Percentiles rank a stretch among this genome's conserved stretches.
Evolutionary conservation across 1,140 invertebrate genomes (phyloP).

Genomic region (fruit fly (Drosophila melanogaster)): DNA sequence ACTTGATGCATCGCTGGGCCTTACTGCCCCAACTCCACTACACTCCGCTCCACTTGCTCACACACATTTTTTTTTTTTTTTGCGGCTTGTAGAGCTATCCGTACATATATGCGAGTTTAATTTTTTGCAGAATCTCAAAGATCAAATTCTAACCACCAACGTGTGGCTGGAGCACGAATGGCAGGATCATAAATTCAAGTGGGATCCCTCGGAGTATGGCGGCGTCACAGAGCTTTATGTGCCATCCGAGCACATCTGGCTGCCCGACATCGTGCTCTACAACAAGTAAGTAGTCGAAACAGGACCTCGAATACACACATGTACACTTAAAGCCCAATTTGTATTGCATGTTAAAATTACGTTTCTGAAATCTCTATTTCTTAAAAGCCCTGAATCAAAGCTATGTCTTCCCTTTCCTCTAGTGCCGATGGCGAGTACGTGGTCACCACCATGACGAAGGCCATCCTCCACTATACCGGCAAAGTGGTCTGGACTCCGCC

Average conservation of each 20-base stretch:
- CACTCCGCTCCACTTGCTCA: neutral
- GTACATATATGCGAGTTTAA: constrained; percentile 27
- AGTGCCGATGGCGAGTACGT: constrained; percentile 99
- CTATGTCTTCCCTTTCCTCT: neutral
- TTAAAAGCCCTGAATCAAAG: no score
- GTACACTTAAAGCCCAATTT: neutral
- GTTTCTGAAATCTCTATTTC: no score
- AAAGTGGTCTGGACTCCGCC: constrained; percentile 96
- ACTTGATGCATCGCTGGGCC: constrained; percentile 66
- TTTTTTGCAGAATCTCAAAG: constrained; percentile 93
- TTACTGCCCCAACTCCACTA: constrained; percentile 4
- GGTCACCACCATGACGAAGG: constrained; percentile 99
- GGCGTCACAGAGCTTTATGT: constrained; percentile 96
- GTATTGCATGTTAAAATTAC: no score
- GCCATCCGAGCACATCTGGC: constrained; percentile 96
- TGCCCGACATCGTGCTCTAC: constrained; percentile 98
- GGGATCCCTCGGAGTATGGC: constrained; percentile 98
- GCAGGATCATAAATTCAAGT: constrained; percentile 98
- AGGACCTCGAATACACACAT: neutral
- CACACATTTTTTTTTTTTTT: no score
- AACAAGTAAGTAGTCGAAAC: constrained; percentile 92
- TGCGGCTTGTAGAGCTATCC: constrained; percentile 9
- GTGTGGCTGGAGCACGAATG: constrained; percentile 98
- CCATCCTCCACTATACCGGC: constrained; percentile 94
- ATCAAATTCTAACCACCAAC: constrained; percentile 98